Evolutionary conservation across 1,140 invertebrate genomes (phyloP), one percentile per base, ranked within the genome.

Genomic region (Arion vulgaris): DNA sequence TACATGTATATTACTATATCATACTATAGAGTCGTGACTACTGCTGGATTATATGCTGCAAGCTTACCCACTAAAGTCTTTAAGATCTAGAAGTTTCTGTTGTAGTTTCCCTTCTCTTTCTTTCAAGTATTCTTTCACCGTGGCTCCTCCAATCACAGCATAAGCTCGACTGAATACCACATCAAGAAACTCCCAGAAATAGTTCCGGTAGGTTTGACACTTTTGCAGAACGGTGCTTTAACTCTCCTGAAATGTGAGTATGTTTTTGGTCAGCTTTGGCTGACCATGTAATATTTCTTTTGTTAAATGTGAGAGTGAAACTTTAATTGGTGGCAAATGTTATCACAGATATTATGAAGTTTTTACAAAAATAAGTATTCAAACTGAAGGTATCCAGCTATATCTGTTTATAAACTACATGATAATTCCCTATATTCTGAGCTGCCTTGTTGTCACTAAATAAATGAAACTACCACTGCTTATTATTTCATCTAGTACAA

Each of bases 21-120:
- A 7, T 45, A 45, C 15, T 45, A 45, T 15, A 45, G 5, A 45
- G 5, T 45, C 15, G 15, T 45, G 5, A 45, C 41, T 45, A 45
- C 15, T 15, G 15, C 41, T 45, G 41, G 15, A 45, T n/a, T n/a
- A n/a, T n/a, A n/a, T 45, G 41, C 41, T 11, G 11, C n/a, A 71
- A 34, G 38, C 68, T 80, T 72, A 80, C 79, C 79, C 79, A 72
- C 72, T 51, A 53, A 80, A 80, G 51, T 53, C 79, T 72, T 71
- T 32, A 36, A 80, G 23, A 0, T 80, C 66, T 26, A 11, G n/a
- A 17, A 80, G 79, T 23, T 49, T 71, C 45, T 80, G 79, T 32
- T 71, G 68, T 26, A 39, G 53, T 26, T 80, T 80, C 23, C 39
- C 68, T 51, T 80, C 69, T 26, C 68, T 79, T 39, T 79, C 77